Conservation (phyloP, 2,888 invertebrate genomes). For the Selenia dentaria region DNA sequence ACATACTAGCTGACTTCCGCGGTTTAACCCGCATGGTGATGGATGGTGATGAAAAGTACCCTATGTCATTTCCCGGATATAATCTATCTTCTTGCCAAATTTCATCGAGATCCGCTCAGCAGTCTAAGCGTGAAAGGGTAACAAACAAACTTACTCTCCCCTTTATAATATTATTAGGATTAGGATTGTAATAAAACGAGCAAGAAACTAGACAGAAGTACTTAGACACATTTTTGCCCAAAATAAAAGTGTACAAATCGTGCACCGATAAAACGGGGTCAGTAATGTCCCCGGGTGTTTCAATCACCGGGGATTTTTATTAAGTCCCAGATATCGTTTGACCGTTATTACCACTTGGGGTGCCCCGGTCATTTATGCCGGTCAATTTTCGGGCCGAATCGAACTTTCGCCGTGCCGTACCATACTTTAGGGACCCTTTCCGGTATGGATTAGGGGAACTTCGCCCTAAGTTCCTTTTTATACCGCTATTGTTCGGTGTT, state of each 20-base stretch:
- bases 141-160: no score
- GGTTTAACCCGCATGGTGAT: no score
- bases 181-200: no score
- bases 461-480: slow-evolving; percentile 38
- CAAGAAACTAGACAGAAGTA: no score
- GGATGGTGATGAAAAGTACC: no score
- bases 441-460: slow-evolving; percentile 35
- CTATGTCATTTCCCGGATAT: no score
- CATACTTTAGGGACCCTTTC: slow-evolving; percentile 38
- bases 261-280: slow-evolving; percentile 21
- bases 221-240: not conserved
- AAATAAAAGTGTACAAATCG: slow-evolving; percentile 23
- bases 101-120: no score
- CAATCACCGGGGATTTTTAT: slow-evolving; percentile 55
- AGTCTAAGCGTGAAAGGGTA: no score
- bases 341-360: slow-evolving; percentile 56
- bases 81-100: no score
- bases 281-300: slow-evolving; percentile 32
- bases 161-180: no score
- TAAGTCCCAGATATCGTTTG: slow-evolving; percentile 60
- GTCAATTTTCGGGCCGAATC: slow-evolving; percentile 65
- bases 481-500: slow-evolving; percentile 30
- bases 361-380: slow-evolving; percentile 54
- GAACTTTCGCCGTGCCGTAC: slow-evolving; percentile 35
- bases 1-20: no score